These are phyloP conservation scores for Aelia acuminata DNA, from an alignment of 2,888 invertebrate species.

Conservation along the genomic window DNA sequence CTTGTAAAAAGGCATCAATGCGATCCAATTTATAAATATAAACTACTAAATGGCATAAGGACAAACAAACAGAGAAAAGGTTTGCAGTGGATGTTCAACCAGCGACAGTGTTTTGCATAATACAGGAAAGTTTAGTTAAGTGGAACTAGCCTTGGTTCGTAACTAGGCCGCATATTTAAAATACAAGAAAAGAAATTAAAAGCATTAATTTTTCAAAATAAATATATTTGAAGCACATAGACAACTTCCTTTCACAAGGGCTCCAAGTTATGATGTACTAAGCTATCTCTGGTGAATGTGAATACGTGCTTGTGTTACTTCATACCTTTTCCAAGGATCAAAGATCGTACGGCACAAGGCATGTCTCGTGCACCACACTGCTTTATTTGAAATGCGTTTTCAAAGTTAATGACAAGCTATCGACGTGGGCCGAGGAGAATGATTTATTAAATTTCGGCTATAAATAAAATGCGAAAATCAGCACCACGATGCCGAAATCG, in stretches of 20 bases:
- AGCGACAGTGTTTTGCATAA: no score
- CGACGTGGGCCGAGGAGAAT: neutral
- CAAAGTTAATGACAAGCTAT: neutral
- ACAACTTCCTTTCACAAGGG: neutral
- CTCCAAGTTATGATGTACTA: neutral
- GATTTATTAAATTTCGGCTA: neutral
- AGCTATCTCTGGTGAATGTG: neutral
- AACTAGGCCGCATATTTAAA: no score
- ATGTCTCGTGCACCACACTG: neutral
- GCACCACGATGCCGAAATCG: neutral
- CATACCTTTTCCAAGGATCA: neutral
- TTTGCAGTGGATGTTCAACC: no score
- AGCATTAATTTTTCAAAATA: no score
- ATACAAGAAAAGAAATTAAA: no score
- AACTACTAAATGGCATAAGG: no score
- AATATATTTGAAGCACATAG: no score
- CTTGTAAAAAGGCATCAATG: no score
- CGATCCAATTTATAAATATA: no score
- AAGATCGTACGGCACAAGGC: neutral
- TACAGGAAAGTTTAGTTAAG: no score
- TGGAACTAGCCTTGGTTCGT: no score
- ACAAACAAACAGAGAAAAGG: no score
- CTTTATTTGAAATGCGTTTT: neutral
- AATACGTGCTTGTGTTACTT: neutral
- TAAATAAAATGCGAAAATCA: slow-evolving; percentile 26